Conservation (phyloP, 2,888 invertebrate genomes). For the Drosophila fulvimacula region DNA sequence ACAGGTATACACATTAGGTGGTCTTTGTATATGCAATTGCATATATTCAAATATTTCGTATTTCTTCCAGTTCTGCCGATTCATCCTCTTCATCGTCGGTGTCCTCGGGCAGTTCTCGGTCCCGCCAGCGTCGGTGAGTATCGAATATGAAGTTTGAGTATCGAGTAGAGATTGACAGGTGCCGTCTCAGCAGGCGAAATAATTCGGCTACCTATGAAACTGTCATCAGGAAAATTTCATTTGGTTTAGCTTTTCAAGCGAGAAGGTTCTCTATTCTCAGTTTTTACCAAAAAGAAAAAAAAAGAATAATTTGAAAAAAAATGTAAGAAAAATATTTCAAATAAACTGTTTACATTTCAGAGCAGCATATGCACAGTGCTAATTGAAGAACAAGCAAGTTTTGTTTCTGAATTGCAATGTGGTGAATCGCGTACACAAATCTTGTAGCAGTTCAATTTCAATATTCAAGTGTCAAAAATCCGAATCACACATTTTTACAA, state of each 20-base stretch:
- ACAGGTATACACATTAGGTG: conserved; percentile 23
- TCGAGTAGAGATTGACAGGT: conserved; percentile 21
- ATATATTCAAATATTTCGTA: neutral
- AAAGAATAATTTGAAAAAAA: conserved; percentile 43
- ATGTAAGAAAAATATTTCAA: conserved; percentile 47
- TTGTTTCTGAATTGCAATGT: conserved; percentile 15
- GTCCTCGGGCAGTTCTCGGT: conserved; percentile 33
- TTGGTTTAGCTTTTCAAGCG: conserved; percentile 33
- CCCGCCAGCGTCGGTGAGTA: conserved; percentile 41
- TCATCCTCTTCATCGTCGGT: conserved; percentile 1
- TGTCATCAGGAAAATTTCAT: conserved; percentile 57
- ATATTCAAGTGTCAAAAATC: conserved; percentile 30
- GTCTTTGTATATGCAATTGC: too few relatives aligned
- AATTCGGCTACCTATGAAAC: conserved; percentile 6
- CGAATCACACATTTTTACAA: conserved; percentile 42
- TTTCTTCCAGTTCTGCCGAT: conserved; percentile 10
- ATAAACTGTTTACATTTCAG: conserved; percentile 23
- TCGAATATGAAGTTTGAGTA: conserved; percentile 26
- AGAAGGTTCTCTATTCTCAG: conserved; percentile 38
- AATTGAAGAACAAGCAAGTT: conserved; percentile 22
- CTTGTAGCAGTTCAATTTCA: conserved; percentile 37
- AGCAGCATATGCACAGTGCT: conserved; percentile 1
- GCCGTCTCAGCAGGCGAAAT: conserved; percentile 45
- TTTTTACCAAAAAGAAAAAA: conserved; percentile 21
- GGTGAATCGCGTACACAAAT: conserved; percentile 11